Base-by-base conservation (phyloP, 1,140 invertebrate genomes). In the Lethrus apterus region DNA sequence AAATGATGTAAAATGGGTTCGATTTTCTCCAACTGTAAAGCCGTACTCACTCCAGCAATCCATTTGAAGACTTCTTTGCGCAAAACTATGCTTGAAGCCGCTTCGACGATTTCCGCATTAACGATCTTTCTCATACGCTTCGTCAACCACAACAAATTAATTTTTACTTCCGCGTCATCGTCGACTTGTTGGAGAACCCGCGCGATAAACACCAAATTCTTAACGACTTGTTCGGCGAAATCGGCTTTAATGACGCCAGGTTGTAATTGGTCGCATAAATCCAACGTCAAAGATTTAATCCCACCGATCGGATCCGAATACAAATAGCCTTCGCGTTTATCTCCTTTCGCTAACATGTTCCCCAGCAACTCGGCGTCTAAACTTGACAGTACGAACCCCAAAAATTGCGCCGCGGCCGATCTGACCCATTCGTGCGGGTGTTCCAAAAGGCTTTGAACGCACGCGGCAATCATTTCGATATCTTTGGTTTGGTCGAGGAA, bases 381-480 rank as follows among this genome's bases (percentile, higher is more conserved):
- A 1, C 72, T 58, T 3, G 73, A 69, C 23, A 94, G 70, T 33
- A 92, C 70, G 15, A 79, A 72, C 2, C 82, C 81, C 15, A 93
- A 64, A 26, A 91, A 72, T 61, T 90, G 84, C 2, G 78, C 73
- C 9, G 86, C 74, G 42, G 76, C 75, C 32, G 89, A 68, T 42
- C 89, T 76, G 2, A 93, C 84, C 82, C 82, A 86, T 24, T 74
- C 65, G 60, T 86, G 83, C 11, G 78, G 73, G 62, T 85, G 72
- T 2, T 57, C 65, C 5, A 80, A 57, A 13, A 84, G 63, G 9
- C 67, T 64, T 40, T 76, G 72, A 49, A 69, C 56, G 38, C 70
- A 57, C 48, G 70, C 70, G 66, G 58, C 35, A 59, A 70, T 48
- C 74, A 50, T 71, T 64, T 46, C 66, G 21, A 54, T 70, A 61